Evolutionary conservation across 2,888 invertebrate species (phyloP), one percentile per base, ranked within the genome.

Genomic region (Ochropleura leucogaster): DNA sequence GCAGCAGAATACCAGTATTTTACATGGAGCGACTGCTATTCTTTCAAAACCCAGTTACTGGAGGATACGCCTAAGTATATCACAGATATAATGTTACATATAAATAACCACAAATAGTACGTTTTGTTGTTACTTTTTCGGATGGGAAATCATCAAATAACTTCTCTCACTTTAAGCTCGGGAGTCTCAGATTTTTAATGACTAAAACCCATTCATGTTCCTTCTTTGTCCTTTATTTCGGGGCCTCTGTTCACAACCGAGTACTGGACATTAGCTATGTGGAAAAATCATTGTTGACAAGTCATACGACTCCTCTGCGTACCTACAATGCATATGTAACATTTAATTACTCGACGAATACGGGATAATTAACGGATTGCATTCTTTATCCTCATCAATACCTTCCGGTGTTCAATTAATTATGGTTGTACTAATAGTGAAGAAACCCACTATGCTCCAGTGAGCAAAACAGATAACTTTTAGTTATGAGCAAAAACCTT

Each of bases 281-380:
- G 20, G 5, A 47, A 40, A 47, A 40, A 9, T 44, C 20, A 40
- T 8, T 80, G 62, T 66, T 65, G 55, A 64, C 51, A 49, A 63
- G 44, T 60, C 51, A 69, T 55, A 46, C 63, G 64, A 75, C 57
- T 75, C 75, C 18, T 40, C 4, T 6, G 14, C 53, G 30, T 49
- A 47, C 30, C 30, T 57, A 53, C 72, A 73, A 44, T 55, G 62
- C 53, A 67, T 70, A 40, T 18, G 46, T 71, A 65, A 79, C 51
- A 62, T 18, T 20, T 83, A 62, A 83, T 74, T 66, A 46, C 57
- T 68, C 30, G 8, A 60, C 68, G 10, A 55, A 63, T 67, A 84
- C 47, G 72, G 72, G 44, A 64, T 80, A 75, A 84, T 80, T 67
- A 75, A 67, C 75, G 20, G 66, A 68, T 57, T 64, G 60, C 40